Conservation (phyloP, 2,113 vertebrate genomes). For the Poeciliopsis occidentalis region DNA sequence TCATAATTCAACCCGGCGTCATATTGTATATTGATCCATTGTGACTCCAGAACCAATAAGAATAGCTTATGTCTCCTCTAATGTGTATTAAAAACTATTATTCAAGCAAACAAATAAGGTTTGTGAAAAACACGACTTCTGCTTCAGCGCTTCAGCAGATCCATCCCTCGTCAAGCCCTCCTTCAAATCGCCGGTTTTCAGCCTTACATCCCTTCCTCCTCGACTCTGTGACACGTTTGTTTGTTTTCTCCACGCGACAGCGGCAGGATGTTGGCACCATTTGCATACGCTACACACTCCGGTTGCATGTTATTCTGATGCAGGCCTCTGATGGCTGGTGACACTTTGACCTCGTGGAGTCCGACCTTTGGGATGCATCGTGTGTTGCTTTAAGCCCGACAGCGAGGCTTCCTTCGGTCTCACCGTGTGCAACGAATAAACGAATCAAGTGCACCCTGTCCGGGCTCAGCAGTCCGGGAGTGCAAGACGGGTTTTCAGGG, state of each 20-base stretch:
- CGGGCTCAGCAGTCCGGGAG: neutral
- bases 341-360: slow-evolving; percentile 33
- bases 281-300: slow-evolving; percentile 6
- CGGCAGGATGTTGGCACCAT: neutral
- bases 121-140: no score
- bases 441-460: neutral
- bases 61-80: neutral
- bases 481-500: neutral
- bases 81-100: neutral
- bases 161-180: neutral
- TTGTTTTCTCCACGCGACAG: slow-evolving; percentile 12
- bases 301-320: slow-evolving; percentile 23
- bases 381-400: neutral
- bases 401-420: no score
- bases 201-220: neutral
- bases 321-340: slow-evolving; percentile 18
- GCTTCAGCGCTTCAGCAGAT: no score
- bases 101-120: neutral
- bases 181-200: neutral
- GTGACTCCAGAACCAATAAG: neutral
- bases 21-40: neutral
- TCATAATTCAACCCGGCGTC: no score
- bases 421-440: neutral
- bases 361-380: neutral
- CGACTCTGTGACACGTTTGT: slow-evolving; percentile 12